Evolutionary conservation across 1,140 invertebrate species (phyloP), one percentile per base, ranked within the genome.

Genomic region (Aporrectodea caliginosa): DNA sequence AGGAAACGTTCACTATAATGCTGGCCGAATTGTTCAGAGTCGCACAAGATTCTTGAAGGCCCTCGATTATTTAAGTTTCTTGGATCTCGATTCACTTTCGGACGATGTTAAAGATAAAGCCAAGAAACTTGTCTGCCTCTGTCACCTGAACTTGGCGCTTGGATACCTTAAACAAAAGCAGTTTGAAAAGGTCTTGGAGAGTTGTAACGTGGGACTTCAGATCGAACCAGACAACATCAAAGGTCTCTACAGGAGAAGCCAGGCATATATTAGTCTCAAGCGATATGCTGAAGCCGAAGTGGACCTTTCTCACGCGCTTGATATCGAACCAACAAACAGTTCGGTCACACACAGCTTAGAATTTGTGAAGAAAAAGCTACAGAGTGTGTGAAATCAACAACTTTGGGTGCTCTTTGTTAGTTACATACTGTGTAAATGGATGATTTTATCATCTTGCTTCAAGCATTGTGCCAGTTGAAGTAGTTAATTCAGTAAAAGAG

Each of bases 191-290:
- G 92, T 92, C 1, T 83, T 92, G 30, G 73, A 86, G 1, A 92
- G 93, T 84, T 92, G 91, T 80, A 89, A 91, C 58, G 82, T 86
- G 68, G 92, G 91, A 1, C 82, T 93, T 0, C 83, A 85, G 71
- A 78, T 90, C 35, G 92, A 93, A 58, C 86, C 89, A 0, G 84
- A 87, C 2, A 93, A 93, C 89, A 80, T 92, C 0, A 93, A 93
- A 88, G 86, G 82, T 16, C 73, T 86, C 31, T 85, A 84, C 81
- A 73, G 86, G n/a, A 81, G 86, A 68, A 85, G 82, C 0, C 78
- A 83, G 32, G 86, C 86, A 0, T 83, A 82, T 76, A 74, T 82
- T 35, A 77, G 82, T 16, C 43, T 84, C 2, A 77, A 82, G 34
- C 77, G 83, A 16, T 83, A 82, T 73, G 80, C 83, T 2, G 35